These are phyloP conservation scores for Lamellibrachia columna DNA, from an alignment of 2,888 invertebrate genomes.

Conservation along the genomic window DNA sequence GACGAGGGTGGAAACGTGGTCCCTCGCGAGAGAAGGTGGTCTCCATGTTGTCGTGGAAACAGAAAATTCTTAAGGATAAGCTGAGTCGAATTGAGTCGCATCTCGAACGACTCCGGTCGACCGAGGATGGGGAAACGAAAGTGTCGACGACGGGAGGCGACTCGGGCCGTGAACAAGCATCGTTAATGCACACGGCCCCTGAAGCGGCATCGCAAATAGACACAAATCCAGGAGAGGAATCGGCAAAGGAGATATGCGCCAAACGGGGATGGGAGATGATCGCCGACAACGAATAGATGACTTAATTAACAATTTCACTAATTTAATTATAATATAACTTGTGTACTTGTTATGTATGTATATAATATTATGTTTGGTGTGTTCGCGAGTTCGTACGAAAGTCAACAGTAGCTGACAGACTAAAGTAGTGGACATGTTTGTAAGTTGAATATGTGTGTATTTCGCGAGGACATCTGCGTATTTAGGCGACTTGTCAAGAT, in stretches of 20 bases:
- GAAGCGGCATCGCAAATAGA: background rate
- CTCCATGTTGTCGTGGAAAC: background rate
- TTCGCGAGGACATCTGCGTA: no score
- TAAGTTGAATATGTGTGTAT: no score
- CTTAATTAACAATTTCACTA: background rate
- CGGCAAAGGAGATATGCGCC: background rate
- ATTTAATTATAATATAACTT: background rate
- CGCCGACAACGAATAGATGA: background rate
- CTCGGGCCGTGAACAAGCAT: background rate
- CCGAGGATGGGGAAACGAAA: background rate
- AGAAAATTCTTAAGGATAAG: background rate
- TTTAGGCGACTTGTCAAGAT: no score
- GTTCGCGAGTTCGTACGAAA: background rate
- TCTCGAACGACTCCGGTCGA: background rate
- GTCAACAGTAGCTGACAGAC: background rate
- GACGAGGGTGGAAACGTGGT: background rate
- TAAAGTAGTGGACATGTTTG: no score
- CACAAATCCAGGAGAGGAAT: background rate
- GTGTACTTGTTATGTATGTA: background rate
- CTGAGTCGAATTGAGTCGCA: background rate
- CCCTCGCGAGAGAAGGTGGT: background rate
- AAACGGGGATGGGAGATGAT: background rate
- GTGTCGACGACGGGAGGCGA: background rate
- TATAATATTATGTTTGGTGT: background rate
- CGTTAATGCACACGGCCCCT: background rate